phyloP scores from a whole-genome alignment of 1,140 invertebrate species.

The Leptinotarsa defecta region DNA sequence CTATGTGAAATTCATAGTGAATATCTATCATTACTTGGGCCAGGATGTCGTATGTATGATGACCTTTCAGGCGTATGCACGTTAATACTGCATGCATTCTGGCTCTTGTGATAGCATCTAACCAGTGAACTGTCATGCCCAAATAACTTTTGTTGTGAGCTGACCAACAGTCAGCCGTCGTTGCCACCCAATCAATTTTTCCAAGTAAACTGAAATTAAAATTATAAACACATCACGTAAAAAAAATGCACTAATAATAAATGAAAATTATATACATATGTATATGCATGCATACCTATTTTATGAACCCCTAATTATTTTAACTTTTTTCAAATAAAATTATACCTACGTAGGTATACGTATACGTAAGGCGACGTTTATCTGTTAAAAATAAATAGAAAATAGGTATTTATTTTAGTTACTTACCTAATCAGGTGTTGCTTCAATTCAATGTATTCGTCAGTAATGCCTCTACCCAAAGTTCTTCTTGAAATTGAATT shows the following conservation, averaged over 20 bases:
- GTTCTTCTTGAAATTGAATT: conserved; percentile 8
- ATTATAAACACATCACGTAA: not conserved
- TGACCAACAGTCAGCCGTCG: conserved; percentile 4
- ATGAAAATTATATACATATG: conserved; percentile 4
- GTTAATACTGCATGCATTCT: conserved; percentile 8
- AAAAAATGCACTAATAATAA: not conserved
- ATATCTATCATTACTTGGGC: conserved; percentile 8
- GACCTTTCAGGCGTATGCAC: conserved; percentile 5
- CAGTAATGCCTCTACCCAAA: conserved; percentile 2
- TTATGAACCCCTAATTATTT: conserved; percentile 6
- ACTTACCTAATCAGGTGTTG: conserved; percentile 8
- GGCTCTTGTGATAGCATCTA: conserved; percentile 5
- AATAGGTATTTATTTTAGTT: conserved; percentile 9
- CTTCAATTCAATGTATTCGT: conserved; percentile 6
- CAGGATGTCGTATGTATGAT: conserved; percentile 8
- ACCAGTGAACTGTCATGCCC: conserved; percentile 4
- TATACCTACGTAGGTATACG: conserved; percentile 4
- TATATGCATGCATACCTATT: conserved; percentile 5
- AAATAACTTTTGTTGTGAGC: conserved; percentile 8
- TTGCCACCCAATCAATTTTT: conserved; percentile 2
- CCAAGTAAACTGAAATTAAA: conserved; percentile 4
- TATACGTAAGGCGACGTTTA: not conserved
- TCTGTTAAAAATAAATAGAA: conserved; percentile 4
- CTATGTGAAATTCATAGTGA: conserved; percentile 8
- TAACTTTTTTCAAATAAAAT: conserved; percentile 1